Evolutionary conservation across 2,113 vertebrate genomes (phyloP).

Genomic region (Neolamprologus modestus): DNA sequence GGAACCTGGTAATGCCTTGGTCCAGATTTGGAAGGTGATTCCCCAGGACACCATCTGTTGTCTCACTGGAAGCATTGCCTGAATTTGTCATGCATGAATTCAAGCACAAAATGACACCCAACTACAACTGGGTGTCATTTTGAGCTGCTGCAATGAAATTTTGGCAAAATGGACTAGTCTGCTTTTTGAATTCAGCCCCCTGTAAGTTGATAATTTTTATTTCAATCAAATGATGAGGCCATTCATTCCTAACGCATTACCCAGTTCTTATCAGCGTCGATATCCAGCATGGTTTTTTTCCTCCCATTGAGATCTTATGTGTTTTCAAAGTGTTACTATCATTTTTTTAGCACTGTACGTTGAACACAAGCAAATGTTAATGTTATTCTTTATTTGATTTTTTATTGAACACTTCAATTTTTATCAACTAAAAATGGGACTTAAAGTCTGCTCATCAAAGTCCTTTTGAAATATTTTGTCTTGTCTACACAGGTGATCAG

Average conservation of each 20-base stretch:
- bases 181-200: not conserved
- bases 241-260: not conserved
- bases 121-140: not conserved
- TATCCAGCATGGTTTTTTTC: not conserved
- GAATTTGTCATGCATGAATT: not conserved
- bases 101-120: not conserved
- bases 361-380: not conserved
- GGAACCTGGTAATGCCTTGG: not conserved
- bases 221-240: not conserved
- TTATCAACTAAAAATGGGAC: not conserved
- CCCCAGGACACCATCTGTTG: not conserved
- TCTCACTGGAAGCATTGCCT: not conserved
- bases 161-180: not conserved
- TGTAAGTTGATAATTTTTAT: not conserved
- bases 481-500: conserved; percentile 81
- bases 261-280: fast-evolving
- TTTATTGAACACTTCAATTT: not conserved
- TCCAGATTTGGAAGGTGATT: not conserved
- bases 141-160: not conserved
- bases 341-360: not conserved
- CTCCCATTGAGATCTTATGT: not conserved
- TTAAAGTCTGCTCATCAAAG: not conserved
- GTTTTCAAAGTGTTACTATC: not conserved
- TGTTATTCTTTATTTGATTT: not conserved
- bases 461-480: not conserved